Conservation (phyloP, 2,797 vertebrate genomes). For the Florisuga fusca region DNA sequence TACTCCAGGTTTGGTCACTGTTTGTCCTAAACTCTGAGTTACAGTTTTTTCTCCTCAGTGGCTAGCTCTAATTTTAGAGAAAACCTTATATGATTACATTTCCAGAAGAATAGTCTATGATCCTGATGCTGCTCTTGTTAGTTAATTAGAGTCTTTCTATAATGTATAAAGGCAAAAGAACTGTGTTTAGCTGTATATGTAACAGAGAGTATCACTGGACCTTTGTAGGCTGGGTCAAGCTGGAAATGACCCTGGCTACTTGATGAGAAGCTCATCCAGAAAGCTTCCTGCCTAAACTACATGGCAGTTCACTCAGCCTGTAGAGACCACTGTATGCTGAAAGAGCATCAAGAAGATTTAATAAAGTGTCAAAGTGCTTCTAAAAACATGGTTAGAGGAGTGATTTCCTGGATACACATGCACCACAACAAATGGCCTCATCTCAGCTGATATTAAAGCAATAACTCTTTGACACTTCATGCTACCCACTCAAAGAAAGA, state of each 20-base stretch:
- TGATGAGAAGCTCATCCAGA: slow-evolving; percentile 27
- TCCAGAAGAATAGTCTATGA: background rate
- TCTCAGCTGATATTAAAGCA: slow-evolving; percentile 81
- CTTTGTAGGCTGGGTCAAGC: background rate
- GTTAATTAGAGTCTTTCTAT: background rate
- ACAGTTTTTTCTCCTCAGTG: background rate
- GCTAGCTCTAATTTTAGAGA: slow-evolving; percentile 27
- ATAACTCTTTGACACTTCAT: slow-evolving; percentile 80
- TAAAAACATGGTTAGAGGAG: slow-evolving; percentile 63
- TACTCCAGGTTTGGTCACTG: slow-evolving; percentile 1
- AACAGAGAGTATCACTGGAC: background rate
- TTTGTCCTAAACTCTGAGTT: slow-evolving; percentile 20
- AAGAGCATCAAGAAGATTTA: slow-evolving; percentile 66
- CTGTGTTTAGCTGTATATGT: background rate
- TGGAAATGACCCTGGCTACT: background rate
- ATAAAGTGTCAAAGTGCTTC: slow-evolving; percentile 64
- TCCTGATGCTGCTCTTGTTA: background rate
- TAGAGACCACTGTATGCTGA: slow-evolving; percentile 41
- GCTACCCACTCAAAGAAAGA: slow-evolving; percentile 73
- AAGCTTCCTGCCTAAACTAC: slow-evolving; percentile 8
- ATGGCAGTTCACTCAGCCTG: background rate
- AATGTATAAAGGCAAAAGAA: background rate
- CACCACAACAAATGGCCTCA: slow-evolving; percentile 66
- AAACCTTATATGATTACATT: background rate
- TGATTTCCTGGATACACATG: slow-evolving; percentile 62